Evolutionary conservation across 2,113 vertebrate genomes (phyloP).

Genomic region (Copsychus sechellarum): DNA sequence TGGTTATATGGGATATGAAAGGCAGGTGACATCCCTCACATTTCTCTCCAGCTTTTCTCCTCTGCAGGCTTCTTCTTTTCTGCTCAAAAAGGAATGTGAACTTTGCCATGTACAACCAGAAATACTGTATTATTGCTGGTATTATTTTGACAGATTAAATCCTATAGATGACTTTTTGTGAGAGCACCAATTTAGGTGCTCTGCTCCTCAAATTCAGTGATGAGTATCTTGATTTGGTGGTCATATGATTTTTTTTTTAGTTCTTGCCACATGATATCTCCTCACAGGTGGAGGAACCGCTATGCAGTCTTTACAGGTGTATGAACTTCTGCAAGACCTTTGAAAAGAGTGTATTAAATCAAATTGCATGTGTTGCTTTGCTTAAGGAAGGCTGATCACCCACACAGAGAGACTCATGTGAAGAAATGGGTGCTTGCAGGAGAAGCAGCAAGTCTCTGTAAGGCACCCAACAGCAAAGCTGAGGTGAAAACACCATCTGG

Average conservation of each 20-base stretch:
- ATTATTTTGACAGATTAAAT: background rate
- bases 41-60: background rate
- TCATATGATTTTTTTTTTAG: background rate
- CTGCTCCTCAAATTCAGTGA: background rate
- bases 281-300: background rate
- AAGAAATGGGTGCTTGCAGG: background rate
- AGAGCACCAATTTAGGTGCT: background rate
- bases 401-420: background rate
- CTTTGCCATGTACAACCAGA: background rate
- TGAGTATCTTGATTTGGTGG: background rate
- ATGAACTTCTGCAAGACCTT: background rate
- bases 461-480: background rate
- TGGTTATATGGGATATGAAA: background rate
- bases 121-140: background rate
- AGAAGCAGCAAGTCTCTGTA: background rate
- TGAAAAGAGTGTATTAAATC: background rate
- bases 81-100: background rate
- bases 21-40: background rate
- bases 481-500: background rate
- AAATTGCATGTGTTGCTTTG: background rate
- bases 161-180: background rate
- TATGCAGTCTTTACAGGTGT: background rate
- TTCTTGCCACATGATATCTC: background rate
- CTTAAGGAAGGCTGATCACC: background rate
- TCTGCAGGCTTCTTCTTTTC: background rate